These are phyloP conservation scores for Stenichneumon culpator DNA, from an alignment of 2,888 invertebrate species.

Conservation along the genomic window DNA sequence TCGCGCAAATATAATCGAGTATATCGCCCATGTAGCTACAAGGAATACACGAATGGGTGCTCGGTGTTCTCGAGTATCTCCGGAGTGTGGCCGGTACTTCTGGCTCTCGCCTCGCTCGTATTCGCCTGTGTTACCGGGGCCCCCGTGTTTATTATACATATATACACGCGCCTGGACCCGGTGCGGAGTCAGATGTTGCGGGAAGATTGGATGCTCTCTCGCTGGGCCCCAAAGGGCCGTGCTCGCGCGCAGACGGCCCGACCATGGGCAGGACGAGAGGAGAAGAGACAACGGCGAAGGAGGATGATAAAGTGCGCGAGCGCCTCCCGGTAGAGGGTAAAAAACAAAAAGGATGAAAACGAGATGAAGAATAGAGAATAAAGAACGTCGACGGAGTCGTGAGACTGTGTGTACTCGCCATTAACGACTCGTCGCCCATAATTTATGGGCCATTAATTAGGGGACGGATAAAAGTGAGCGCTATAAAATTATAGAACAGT, in stretches of 20 bases:
- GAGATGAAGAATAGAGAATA: constrained; percentile 61
- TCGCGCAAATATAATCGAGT: constrained; percentile 65
- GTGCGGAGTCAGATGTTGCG: constrained; percentile 62
- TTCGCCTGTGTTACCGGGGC: constrained; percentile 14
- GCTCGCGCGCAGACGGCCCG: constrained; percentile 38
- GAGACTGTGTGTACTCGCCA: constrained; percentile 71
- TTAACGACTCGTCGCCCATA: constrained; percentile 82
- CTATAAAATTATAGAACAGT: constrained; percentile 81
- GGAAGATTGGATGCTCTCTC: constrained; percentile 62
- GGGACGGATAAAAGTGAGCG: constrained; percentile 78
- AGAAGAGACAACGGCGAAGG: constrained; percentile 55
- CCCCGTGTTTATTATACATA: constrained; percentile 2
- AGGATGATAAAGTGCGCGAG: constrained; percentile 65
- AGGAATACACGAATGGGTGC: constrained; percentile 55
- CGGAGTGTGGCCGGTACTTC: constrained; percentile 10
- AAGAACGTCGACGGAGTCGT: constrained; percentile 47
- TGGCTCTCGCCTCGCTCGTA: constrained; percentile 38
- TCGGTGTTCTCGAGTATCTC: constrained; percentile 30
- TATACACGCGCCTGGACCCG: constrained; percentile 14
- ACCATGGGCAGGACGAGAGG: constrained; percentile 63
- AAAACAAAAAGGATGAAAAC: constrained; percentile 36
- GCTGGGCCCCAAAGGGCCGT: constrained; percentile 17
- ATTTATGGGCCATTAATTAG: constrained; percentile 84
- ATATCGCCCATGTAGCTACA: constrained; percentile 64
- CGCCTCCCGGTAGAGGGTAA: constrained; percentile 39